Evolutionary conservation across 2,797 vertebrate species (phyloP), one percentile per base, ranked within the genome.

Genomic region (Phoebastria nigripes): DNA sequence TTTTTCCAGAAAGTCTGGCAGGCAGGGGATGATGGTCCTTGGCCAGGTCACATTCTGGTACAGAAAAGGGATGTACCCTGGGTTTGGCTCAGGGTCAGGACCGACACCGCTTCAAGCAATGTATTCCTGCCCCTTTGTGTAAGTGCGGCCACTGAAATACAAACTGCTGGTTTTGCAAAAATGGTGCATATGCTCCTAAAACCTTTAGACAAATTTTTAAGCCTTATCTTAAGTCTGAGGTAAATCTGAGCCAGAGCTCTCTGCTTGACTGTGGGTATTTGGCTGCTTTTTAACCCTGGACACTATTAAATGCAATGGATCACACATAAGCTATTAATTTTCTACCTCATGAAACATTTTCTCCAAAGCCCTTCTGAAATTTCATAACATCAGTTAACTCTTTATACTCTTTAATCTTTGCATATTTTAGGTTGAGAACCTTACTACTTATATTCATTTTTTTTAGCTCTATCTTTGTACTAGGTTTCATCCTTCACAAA

Each of bases 61-160:
- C 11, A 19, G 44, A 39, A 85, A 41, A 26, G 0, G 4, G 12
- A 5, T 19, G 8, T 55, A 14, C 6, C 20, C 7, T 54, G 25
- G 4, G 6, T 49, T 67, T 86, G 39, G 15, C 26, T 77, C 4
- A 26, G 37, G 9, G 19, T 72, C 46, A 61, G 25, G 26, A 90
- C 11, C 1, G 4, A 15, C 37, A 35, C 8, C 2, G 1, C 25
- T 62, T 87, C 61, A 76, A 59, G 31, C 6, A 44, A 10, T 0
- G 6, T 26, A 3, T 25, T 18, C 16, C 21, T 47, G 29, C 51
- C 9, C 10, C 9, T 29, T 71, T 81, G 8, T 28, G 8, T 70
- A 37, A 51, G 8, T 9, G 20, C 2, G 6, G 19, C 8, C 24
- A 58, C 18, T 35, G 44, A 59, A 4, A 6, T 7, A 29, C 7